A percentile compares a stretch with the other conserved stretches of the same genome.
Evolutionary conservation across 2,113 vertebrate species (phyloP).

Genomic region (Toxotes jaculatrix): DNA sequence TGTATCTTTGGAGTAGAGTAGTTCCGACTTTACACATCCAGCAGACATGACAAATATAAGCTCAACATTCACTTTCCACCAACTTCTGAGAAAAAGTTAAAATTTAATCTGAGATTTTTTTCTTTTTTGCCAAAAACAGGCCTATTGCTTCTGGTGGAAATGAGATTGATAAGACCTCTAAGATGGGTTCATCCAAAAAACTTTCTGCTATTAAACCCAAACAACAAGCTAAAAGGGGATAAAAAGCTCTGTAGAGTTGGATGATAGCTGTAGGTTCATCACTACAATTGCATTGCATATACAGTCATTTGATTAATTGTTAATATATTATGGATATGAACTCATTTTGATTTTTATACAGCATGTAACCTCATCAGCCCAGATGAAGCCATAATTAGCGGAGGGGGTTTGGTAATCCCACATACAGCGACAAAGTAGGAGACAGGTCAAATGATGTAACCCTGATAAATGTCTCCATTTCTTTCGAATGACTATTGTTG

Average conservation of each 20-base stretch:
- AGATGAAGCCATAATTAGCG: constrained; percentile 30
- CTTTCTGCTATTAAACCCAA: neutral
- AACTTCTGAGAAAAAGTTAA: neutral
- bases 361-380: constrained; percentile 12
- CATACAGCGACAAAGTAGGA: constrained; percentile 38
- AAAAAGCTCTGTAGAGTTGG: neutral
- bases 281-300: neutral
- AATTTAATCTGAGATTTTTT: neutral
- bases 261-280: neutral
- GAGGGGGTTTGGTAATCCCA: constrained; percentile 48
- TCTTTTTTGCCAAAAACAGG: neutral
- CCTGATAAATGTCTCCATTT: constrained; percentile 43
- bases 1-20: neutral
- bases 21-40: neutral
- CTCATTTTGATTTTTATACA: constrained; percentile 8
- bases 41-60: neutral
- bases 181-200: neutral
- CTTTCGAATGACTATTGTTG: constrained; percentile 29
- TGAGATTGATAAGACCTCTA: neutral
- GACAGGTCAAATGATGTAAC: constrained; percentile 45
- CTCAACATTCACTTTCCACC: neutral
- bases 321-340: constrained; percentile 27
- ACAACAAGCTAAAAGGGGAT: neutral
- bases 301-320: neutral
- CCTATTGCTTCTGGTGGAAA: neutral